phyloP scores from a whole-genome alignment of 2,797 vertebrate genomes.

The Knipowitschia caucasica region DNA sequence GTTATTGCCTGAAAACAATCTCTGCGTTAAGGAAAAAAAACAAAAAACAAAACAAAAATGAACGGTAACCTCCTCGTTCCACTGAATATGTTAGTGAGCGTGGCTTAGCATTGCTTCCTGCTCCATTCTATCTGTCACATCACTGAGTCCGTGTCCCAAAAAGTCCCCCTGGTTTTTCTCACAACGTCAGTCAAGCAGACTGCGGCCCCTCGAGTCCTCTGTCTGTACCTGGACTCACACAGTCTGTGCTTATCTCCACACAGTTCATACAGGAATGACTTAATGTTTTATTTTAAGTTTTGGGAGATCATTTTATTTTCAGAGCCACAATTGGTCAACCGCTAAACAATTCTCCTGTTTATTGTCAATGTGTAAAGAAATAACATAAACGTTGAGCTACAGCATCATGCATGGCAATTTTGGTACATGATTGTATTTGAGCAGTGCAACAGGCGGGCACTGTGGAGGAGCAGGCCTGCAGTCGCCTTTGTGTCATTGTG shows the following conservation, averaged over 20 bases:
- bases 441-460: constrained; percentile 65
- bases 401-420: too few species aligned
- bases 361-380: too few species aligned
- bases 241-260: constrained; percentile 12
- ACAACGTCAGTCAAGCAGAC: constrained; percentile 65
- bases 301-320: neutral
- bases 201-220: constrained; percentile 50
- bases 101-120: constrained; percentile 35
- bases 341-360: too few species aligned
- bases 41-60: neutral
- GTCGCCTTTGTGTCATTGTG: constrained; percentile 60
- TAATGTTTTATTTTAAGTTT: constrained; percentile 29
- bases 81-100: constrained; percentile 26
- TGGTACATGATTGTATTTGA: too few species aligned
- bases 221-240: constrained; percentile 22
- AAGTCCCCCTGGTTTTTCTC: constrained; percentile 61
- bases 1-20: neutral
- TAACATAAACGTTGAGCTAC: too few species aligned
- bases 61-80: too few species aligned
- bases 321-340: constrained; percentile 14
- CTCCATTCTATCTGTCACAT: constrained; percentile 64
- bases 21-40: neutral
- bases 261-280: constrained; percentile 11
- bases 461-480: constrained; percentile 57
- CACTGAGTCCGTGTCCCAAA: constrained; percentile 42